These are phyloP conservation scores for Cylloceria caligata DNA, from an alignment of 2,888 invertebrate species.

Conservation along the genomic window DNA sequence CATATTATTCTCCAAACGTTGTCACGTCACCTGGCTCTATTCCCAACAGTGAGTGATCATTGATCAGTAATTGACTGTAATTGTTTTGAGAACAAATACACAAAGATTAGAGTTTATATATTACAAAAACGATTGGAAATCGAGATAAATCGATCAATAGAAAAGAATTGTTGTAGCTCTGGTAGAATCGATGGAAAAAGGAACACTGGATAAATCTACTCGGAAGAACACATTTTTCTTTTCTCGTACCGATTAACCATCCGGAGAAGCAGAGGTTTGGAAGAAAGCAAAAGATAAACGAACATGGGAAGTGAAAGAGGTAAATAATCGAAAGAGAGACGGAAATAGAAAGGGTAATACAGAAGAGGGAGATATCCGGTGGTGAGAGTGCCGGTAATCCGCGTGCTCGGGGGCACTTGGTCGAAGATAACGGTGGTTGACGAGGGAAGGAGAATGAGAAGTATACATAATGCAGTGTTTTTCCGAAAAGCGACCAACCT, in stretches of 20 bases:
- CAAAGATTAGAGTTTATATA: too few relatives aligned
- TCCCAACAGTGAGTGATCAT: conserved; percentile 8
- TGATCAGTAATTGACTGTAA: conserved; percentile 15
- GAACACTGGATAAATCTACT: conserved; percentile 70
- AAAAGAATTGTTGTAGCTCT: background rate
- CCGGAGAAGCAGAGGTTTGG: background rate
- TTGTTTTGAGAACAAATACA: background rate
- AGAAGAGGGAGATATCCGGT: conserved; percentile 59
- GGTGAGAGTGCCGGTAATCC: conserved; percentile 73
- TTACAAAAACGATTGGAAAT: background rate
- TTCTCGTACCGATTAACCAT: conserved; percentile 37
- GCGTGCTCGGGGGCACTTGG: conserved; percentile 75
- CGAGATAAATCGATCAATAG: conserved; percentile 1
- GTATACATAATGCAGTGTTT: conserved; percentile 81
- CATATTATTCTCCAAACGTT: conserved; percentile 21
- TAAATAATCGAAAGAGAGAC: conserved; percentile 53
- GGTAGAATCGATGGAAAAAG: conserved; percentile 67
- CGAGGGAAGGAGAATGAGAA: conserved; percentile 49
- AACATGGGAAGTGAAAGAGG: conserved; percentile 26
- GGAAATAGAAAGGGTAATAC: conserved; percentile 50
- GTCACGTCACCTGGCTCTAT: background rate
- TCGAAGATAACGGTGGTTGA: conserved; percentile 73
- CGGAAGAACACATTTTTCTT: conserved; percentile 66
- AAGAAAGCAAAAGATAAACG: conserved; percentile 32
- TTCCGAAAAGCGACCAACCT: conserved; percentile 76